Evolutionary conservation across 2,797 vertebrate genomes (phyloP), one percentile per base, ranked within the genome.

Genomic region (Dallia pectoralis): DNA sequence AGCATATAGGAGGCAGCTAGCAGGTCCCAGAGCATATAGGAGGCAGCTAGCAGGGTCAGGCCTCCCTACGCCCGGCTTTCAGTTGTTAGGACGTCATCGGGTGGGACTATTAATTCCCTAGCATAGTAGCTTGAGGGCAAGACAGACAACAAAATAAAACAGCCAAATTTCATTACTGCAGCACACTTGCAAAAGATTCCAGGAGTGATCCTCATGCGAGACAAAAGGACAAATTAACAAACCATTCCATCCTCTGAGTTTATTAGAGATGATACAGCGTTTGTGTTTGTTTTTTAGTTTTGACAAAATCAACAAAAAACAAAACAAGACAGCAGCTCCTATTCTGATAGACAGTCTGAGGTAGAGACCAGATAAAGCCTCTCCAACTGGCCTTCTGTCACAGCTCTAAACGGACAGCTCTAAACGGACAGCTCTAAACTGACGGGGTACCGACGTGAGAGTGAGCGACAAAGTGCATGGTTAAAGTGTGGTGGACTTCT

Each of bases 241-340:
- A 56, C n/a, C 29, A 73, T 73, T 86, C 79, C 86, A 88, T 86
- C 81, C 74, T 87, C 77, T 86, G 83, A 71, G 74, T 93, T 93
- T 93, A 93, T 93, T 92, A 89, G 89, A 90, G 89, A 89, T 83
- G 75, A 91, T 90, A 91, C 90, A 89, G 86, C 75, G 86, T 88
- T 85, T 84, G 80, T 78, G 77, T 74, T 72, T 72, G 69, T 59
- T 77, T 73, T 82, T 78, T 81, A 27, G 32, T 80, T 79, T 82
- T 87, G 89, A 89, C 79, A 87, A 89, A 90, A 88, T 73, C 82
- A 89, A 86, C 73, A 79, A 65, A 83, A 84, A 82, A 86, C 70
- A 75, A 78, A 77, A 75, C 68, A 78, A 82, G 80, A 88, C 87
- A 88, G 89, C 86, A 88, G 87, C 82, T 81, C 75, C 56, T 77